Base-by-base conservation (phyloP, 2,797 vertebrate species). In the Eupleurogrammus muticus region DNA sequence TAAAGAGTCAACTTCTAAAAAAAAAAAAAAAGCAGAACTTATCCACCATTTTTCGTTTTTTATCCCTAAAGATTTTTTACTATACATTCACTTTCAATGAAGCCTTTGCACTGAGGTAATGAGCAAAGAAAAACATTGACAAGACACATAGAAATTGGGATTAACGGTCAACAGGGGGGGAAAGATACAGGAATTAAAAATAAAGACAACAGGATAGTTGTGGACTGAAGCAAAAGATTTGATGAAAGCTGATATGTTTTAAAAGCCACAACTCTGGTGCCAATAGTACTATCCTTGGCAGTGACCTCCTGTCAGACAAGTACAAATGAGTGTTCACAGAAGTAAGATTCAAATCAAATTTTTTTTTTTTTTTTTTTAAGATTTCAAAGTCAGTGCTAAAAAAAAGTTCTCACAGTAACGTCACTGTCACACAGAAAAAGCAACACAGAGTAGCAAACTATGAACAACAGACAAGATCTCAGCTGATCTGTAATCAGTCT, bases 31-130 rank as follows among this genome's bases (percentile, higher is more conserved):
- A 57, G 35, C 21, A 51, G 32, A 78, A 80, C 58, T 72, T 24
- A 44, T 28, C 42, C 46, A 63, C 19, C 6, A 40, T 50, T 75
- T 77, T 67, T 50, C n/a, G 32, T 64, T 32, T 16, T 62, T 40
- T 56, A 40, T 36, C 19, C 80, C 63, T 77, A 75, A 77, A 72
- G 66, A 28, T 28, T 28, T 24, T 69, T 17, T 63, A 75, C 64
- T 81, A 81, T 86, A 92, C 90, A 92, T 90, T 92, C 85, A 88
- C 73, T 63, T 83, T 80, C 40, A 82, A 70, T 66, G 34, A 79
- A 57, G 57, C 57, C 23, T 80, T 71, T 84, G 57, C 66, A 82
- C 52, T n/a, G 71, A 75, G 57, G 64, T 66, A 64, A 77, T 28
- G 49, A 71, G 62, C 65, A 71, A 90, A 81, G 42, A 60, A 81